phyloP scores from a whole-genome alignment of 2,888 invertebrate genomes.

The Tridacna gigas region DNA sequence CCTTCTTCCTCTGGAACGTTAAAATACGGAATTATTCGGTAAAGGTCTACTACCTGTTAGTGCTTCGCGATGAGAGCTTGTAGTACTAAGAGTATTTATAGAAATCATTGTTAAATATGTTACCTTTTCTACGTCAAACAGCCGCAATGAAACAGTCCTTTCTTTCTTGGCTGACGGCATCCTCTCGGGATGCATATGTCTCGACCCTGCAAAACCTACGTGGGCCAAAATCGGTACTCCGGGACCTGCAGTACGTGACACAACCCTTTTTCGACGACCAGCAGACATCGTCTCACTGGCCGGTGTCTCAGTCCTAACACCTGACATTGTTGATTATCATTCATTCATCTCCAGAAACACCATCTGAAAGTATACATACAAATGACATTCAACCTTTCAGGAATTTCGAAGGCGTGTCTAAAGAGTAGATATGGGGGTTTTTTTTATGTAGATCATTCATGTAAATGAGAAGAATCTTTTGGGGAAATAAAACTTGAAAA shows the following conservation, averaged over 20 bases:
- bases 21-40: too few species aligned
- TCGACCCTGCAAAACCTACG: slow-evolving; percentile 79
- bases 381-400: too few species aligned
- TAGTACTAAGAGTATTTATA: too few species aligned
- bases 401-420: too few species aligned
- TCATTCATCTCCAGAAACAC: neutral
- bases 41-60: too few species aligned
- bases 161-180: slow-evolving; percentile 78
- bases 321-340: slow-evolving; percentile 1
- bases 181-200: slow-evolving; percentile 82
- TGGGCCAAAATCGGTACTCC: slow-evolving; percentile 75
- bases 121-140: slow-evolving; percentile 76
- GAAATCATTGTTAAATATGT: neutral
- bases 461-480: too few species aligned
- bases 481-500: too few species aligned
- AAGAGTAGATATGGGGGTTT: too few species aligned
- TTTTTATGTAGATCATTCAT: too few species aligned
- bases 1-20: too few species aligned
- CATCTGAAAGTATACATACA: neutral
- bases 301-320: neutral
- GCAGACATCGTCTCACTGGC: slow-evolving; percentile 19
- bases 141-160: slow-evolving; percentile 74
- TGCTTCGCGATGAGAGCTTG: too few species aligned
- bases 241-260: slow-evolving; percentile 15
- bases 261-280: slow-evolving; percentile 19